Percentiles rank a stretch among this genome's conserved stretches.
These are phyloP conservation scores for Rattus norvegicus DNA, from an alignment of 2,113 vertebrate genomes.

Conservation along the genomic window DNA sequence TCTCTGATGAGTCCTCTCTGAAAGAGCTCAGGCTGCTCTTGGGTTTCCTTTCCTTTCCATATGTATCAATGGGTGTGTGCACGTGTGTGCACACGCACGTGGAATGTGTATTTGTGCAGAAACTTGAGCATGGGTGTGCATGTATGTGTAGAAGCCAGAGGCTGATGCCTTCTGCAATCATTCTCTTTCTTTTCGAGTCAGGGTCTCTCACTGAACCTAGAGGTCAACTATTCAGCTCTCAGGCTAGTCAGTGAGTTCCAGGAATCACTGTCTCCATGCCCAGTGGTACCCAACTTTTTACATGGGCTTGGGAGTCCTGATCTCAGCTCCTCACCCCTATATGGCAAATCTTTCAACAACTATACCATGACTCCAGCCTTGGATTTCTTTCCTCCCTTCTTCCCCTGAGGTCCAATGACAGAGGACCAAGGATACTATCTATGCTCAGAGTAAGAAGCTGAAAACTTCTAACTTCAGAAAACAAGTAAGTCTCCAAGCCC, in stretches of 20 bases:
- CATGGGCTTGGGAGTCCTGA: not conserved
- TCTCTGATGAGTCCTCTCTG: not conserved
- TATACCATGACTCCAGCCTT: not conserved
- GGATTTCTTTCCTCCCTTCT: not conserved
- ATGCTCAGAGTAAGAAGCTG: not conserved
- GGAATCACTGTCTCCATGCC: not conserved
- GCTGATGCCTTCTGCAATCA: not conserved
- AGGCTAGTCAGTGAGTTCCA: not conserved
- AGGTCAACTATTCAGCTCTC: not conserved
- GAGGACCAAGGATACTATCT: not conserved
- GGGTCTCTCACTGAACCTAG: not conserved
- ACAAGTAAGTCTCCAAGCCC: not conserved
- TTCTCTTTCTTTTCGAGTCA: not conserved
- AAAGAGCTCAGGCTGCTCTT: not conserved
- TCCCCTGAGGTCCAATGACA: not conserved
- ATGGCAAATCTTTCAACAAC: not conserved
- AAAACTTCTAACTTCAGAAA: not conserved
- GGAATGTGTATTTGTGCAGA: not conserved
- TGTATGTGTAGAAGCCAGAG: not conserved
- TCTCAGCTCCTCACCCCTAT: not conserved
- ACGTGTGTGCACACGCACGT: not conserved
- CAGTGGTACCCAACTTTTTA: not conserved
- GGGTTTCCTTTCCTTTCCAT: not conserved
- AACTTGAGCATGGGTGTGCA: not conserved
- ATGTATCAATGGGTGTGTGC: not conserved